Percentiles rank a stretch among this genome's conserved stretches.
Evolutionary conservation across 2,113 vertebrate species (phyloP).

Genomic region (Lethenteron camtschaticum): DNA sequence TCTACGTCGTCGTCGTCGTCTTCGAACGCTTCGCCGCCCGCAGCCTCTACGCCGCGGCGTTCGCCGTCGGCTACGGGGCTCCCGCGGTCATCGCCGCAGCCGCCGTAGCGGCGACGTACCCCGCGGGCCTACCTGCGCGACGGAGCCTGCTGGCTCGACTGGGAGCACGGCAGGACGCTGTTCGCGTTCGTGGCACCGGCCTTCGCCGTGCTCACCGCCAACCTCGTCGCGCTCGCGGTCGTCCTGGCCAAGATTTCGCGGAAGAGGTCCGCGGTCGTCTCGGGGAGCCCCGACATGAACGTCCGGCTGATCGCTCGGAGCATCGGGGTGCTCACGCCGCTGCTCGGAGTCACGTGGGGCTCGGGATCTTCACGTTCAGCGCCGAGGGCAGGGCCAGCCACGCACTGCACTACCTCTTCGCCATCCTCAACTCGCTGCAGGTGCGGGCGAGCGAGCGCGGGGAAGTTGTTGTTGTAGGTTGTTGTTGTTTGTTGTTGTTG

Average conservation of each 20-base stretch:
- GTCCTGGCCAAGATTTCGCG: slow-evolving; percentile 38
- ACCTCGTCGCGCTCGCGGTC: slow-evolving; percentile 33
- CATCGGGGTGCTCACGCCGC: slow-evolving; percentile 41
- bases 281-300: slow-evolving; percentile 8
- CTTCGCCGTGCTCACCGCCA: slow-evolving; percentile 35
- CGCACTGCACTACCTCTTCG: slow-evolving; percentile 29
- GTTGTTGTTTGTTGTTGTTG: no score
- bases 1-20: slow-evolving; percentile 38
- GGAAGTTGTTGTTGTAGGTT: no score
- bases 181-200: slow-evolving; percentile 45
- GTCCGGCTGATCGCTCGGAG: slow-evolving; percentile 38
- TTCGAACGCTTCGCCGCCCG: slow-evolving; percentile 24
- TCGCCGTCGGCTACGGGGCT: slow-evolving; percentile 38
- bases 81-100: slow-evolving; percentile 39
- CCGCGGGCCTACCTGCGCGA: slow-evolving; percentile 22
- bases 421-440: slow-evolving; percentile 18
- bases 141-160: slow-evolving; percentile 49
- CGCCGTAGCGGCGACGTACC: slow-evolving; percentile 37
- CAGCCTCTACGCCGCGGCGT: slow-evolving; percentile 29
- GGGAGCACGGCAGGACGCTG: slow-evolving; percentile 36
- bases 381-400: not conserved
- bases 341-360: slow-evolving; percentile 56
- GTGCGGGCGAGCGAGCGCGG: slow-evolving; percentile 47
- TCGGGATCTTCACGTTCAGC: slow-evolving; percentile 33
- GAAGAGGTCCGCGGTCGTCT: slow-evolving; percentile 13